These are phyloP conservation scores for Diadophis punctatus DNA, from an alignment of 2,113 vertebrate genomes.

Conservation along the genomic window DNA sequence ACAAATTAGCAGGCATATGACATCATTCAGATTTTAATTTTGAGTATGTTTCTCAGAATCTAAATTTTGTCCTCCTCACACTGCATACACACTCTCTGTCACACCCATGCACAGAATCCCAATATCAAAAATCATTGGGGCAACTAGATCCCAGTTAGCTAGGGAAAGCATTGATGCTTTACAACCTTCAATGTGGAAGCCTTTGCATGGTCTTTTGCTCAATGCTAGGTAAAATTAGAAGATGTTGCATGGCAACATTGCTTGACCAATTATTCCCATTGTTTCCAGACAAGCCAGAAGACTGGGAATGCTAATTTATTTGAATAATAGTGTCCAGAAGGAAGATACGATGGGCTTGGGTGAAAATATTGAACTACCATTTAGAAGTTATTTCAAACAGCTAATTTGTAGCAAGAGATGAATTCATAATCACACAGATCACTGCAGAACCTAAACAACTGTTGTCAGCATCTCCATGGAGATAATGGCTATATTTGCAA, in stretches of 20 bases:
- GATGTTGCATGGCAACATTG: background rate
- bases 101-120: background rate
- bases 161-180: background rate
- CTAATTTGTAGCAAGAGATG: constrained; percentile 28
- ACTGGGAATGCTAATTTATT: constrained; percentile 21
- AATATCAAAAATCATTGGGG: background rate
- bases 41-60: background rate
- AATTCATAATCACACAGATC: constrained; percentile 34
- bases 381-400: constrained; percentile 25
- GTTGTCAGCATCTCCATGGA: constrained; percentile 23
- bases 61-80: background rate
- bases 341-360: background rate
- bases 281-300: background rate
- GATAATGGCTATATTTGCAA: constrained; percentile 36
- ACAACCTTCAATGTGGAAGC: background rate
- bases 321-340: constrained; percentile 19
- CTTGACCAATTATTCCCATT: background rate
- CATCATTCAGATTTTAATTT: background rate
- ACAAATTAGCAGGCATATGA: background rate
- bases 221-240: background rate
- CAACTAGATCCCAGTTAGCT: background rate
- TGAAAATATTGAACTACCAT: background rate
- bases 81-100: background rate
- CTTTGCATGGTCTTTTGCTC: background rate
- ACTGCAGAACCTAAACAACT: constrained; percentile 16